These are phyloP conservation scores for Suncus etruscus DNA, from an alignment of 2,113 vertebrate genomes.

Conservation along the genomic window DNA sequence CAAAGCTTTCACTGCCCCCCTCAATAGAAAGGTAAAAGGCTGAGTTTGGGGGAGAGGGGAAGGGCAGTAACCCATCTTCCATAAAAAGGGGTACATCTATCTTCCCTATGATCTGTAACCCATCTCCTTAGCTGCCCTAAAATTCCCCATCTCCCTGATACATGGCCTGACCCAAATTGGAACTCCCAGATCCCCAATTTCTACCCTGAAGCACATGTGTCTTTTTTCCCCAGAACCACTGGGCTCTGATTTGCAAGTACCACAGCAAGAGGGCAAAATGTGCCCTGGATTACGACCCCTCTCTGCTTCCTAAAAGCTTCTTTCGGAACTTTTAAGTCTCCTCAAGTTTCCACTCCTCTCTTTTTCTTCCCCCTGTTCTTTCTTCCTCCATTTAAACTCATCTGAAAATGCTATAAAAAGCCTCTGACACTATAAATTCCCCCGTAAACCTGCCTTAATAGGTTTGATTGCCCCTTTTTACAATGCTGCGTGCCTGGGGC, in stretches of 20 bases:
- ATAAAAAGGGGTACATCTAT: no score
- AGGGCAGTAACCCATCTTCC: no score
- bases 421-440: conserved; percentile 90
- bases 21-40: no score
- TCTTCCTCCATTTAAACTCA: conserved; percentile 88
- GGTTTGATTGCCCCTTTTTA: conserved; percentile 92
- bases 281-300: conserved; percentile 87
- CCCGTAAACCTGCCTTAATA: conserved; percentile 90
- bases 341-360: conserved; percentile 88
- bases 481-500: conserved; percentile 87
- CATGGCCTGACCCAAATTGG: no score
- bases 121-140: no score
- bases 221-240: not conserved
- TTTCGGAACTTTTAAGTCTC: conserved; percentile 89
- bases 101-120: no score
- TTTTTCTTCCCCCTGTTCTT: conserved; percentile 78
- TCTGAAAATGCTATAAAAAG: conserved; percentile 91
- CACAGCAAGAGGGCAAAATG: conserved; percentile 86
- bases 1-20: no score
- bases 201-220: not conserved
- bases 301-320: conserved; percentile 87
- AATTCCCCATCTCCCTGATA: no score
- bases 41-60: no score
- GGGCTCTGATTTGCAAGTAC: conserved; percentile 83
- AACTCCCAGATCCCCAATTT: no score